Evolutionary conservation across 2,113 vertebrate species (phyloP).

Genomic region (Electrona antarctica): DNA sequence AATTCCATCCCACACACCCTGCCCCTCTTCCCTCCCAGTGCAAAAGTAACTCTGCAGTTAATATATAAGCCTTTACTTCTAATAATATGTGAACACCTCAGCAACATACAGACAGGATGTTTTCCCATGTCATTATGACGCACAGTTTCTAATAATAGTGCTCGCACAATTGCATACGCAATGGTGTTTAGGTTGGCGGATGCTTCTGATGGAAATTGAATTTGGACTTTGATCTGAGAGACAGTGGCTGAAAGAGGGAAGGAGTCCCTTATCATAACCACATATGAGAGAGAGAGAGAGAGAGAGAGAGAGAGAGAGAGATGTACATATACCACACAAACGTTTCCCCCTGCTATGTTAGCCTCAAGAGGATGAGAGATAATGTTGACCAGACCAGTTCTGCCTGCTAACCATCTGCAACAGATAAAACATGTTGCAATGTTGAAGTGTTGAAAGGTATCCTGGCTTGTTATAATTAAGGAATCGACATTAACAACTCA

Average conservation of each 20-base stretch:
- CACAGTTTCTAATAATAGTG: conserved; percentile 20
- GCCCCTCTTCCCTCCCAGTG: conserved; percentile 35
- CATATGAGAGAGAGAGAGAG: too few relatives aligned
- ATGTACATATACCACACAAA: not conserved
- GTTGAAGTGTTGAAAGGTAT: too few relatives aligned
- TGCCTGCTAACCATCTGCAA: too few relatives aligned
- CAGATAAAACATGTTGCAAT: too few relatives aligned
- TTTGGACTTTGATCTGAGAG: not conserved
- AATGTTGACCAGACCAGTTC: too few relatives aligned
- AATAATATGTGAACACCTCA: conserved; percentile 49
- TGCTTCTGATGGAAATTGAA: conserved; percentile 24
- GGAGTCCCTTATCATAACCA: too few relatives aligned
- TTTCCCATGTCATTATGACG: not conserved
- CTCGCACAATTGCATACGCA: not conserved
- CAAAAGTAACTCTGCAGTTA: conserved; percentile 57
- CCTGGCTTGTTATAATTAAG: not conserved
- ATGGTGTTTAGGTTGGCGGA: not conserved
- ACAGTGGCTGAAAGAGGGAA: not conserved
- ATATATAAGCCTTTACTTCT: conserved; percentile 62
- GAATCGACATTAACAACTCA: too few relatives aligned
- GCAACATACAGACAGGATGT: conserved; percentile 54
- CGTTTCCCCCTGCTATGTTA: too few relatives aligned
- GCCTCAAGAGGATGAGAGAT: too few relatives aligned
- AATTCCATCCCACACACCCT: not conserved
- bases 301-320: not conserved